A percentile compares a stretch with the other conserved stretches of the same genome.
Evolutionary conservation across 2,797 vertebrate genomes (phyloP).

Genomic region (Spea hammondii): DNA sequence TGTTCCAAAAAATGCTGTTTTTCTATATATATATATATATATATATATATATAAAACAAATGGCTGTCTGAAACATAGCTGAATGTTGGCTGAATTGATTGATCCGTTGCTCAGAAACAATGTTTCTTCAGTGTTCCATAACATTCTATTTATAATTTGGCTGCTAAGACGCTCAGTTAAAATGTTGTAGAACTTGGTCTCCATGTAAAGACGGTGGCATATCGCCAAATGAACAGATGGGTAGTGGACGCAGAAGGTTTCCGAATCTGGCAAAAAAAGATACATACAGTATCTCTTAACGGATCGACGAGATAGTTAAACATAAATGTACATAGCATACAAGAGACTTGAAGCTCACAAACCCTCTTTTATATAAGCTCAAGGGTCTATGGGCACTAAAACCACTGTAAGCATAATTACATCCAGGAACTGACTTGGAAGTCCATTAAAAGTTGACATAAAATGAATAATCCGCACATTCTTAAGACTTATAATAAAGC

Average conservation of each 20-base stretch:
- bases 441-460: conserved; percentile 41
- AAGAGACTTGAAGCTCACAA: conserved; percentile 5
- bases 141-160: too few relatives aligned
- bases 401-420: conserved; percentile 39
- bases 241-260: neutral
- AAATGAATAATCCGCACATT: conserved; percentile 29
- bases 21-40: neutral
- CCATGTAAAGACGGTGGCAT: neutral
- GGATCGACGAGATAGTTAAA: conserved; percentile 7
- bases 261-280: conserved; percentile 20
- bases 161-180: too few relatives aligned
- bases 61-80: neutral
- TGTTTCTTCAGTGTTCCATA: too few relatives aligned
- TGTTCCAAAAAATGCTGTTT: neutral
- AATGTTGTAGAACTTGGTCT: neutral
- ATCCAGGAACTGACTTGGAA: conserved; percentile 19
- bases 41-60: conserved; percentile 3
- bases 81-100: too few relatives aligned
- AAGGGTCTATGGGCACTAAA: conserved; percentile 31
- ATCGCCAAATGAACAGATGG: conserved; percentile 10
- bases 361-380: conserved; percentile 36
- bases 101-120: too few relatives aligned
- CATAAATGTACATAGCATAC: neutral
- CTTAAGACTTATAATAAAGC: conserved; percentile 26
- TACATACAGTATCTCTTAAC: conserved; percentile 17